These are phyloP conservation scores for Cyclina sinensis DNA, from an alignment of 1,140 invertebrate species.

Conservation along the genomic window DNA sequence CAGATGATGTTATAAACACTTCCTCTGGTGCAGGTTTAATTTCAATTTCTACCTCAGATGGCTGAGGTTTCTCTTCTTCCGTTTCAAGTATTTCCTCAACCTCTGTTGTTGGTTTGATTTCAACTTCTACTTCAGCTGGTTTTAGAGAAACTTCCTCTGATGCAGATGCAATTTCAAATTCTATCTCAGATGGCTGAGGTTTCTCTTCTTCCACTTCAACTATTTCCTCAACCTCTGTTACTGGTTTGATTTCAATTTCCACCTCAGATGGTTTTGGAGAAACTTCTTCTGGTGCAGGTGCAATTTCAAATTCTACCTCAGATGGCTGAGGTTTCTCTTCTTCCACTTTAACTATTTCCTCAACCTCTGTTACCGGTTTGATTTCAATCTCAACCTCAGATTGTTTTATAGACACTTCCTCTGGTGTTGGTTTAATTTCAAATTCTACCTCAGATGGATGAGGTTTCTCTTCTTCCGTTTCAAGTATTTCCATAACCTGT, in stretches of 20 bases:
- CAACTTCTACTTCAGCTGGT: conserved; percentile 28
- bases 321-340: not conserved
- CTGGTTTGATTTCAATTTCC: not conserved
- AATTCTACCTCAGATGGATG: conserved; percentile 42
- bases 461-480: conserved; percentile 35
- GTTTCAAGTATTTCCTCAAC: not conserved
- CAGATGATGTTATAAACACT: conserved; percentile 35
- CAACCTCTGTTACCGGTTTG: conserved; percentile 12
- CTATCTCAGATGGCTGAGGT: not conserved
- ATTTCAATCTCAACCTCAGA: conserved; percentile 34
- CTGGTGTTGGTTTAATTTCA: conserved; percentile 5
- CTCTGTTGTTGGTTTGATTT: not conserved
- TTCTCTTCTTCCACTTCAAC: conserved; percentile 26
- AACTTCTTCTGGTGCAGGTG: not conserved
- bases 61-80: not conserved
- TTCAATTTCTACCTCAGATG: not conserved
- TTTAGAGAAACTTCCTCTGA: not conserved
- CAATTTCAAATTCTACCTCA: conserved; percentile 11
- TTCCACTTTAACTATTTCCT: not conserved
- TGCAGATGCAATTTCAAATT: conserved; percentile 4
- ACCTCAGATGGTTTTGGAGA: conserved; percentile 33
- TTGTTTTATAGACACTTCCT: conserved; percentile 43
- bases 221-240: not conserved
- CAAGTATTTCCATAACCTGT: no score
- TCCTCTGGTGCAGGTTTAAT: conserved; percentile 16